Conservation (phyloP, 2,113 vertebrate genomes). For the Colistium nudipinnis region DNA sequence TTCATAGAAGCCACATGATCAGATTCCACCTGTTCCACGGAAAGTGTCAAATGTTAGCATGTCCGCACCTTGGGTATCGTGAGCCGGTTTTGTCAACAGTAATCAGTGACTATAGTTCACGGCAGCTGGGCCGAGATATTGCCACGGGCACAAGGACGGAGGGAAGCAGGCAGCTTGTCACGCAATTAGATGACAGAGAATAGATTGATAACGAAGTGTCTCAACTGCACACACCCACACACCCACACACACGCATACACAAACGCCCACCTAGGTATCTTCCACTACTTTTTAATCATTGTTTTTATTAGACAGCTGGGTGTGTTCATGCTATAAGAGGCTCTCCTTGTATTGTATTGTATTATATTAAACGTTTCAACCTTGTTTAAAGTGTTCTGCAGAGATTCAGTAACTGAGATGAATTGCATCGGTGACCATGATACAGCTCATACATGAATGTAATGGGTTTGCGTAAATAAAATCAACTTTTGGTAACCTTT, state of each 20-base stretch:
- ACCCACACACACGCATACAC: not conserved
- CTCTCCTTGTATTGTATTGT: no score
- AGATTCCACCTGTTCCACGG: no score
- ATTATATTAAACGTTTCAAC: no score
- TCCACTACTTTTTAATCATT: no score
- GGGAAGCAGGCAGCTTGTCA: slow-evolving; percentile 22
- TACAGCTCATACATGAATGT: no score
- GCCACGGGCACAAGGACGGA: not conserved
- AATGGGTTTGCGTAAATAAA: not conserved
- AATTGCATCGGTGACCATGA: no score
- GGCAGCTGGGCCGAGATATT: slow-evolving; percentile 1
- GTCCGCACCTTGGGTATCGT: not conserved
- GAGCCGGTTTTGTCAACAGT: slow-evolving; percentile 37
- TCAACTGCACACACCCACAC: not conserved
- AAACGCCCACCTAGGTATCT: not conserved
- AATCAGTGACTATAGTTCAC: slow-evolving; percentile 59
- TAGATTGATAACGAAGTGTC: not conserved
- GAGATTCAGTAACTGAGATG: no score
- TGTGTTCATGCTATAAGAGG: no score
- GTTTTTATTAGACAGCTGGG: no score
- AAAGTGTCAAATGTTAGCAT: slow-evolving; percentile 3
- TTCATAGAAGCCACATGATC: no score
- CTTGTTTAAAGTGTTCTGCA: no score
- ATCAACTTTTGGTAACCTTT: not conserved
- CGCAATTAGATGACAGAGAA: slow-evolving; percentile 21